phyloP scores from a whole-genome alignment of 2,888 invertebrate genomes.

The Brachylomia viminalis region DNA sequence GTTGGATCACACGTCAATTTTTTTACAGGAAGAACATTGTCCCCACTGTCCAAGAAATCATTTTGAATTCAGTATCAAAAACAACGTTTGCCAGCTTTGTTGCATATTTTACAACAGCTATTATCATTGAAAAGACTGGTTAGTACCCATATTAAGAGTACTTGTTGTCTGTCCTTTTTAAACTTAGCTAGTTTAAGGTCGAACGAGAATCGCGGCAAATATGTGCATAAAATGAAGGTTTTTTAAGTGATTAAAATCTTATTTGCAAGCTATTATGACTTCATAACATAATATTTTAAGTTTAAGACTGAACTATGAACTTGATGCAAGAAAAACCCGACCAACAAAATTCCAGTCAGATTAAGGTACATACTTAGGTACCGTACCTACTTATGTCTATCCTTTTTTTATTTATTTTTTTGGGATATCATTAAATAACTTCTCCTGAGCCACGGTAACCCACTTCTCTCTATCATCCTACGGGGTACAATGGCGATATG shows the following conservation, averaged over 20 bases:
- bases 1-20: neutral
- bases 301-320: neutral
- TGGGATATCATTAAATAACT: too few relatives aligned
- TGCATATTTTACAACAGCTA: neutral
- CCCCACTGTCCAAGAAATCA: too few relatives aligned
- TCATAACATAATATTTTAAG: neutral
- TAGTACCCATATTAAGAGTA: constrained; percentile 6
- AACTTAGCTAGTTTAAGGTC: constrained; percentile 30
- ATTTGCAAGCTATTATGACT: constrained; percentile 1
- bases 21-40: too few relatives aligned
- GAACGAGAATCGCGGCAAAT: constrained; percentile 13
- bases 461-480: too few relatives aligned
- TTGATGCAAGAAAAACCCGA: neutral
- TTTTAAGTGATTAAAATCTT: neutral
- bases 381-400: too few relatives aligned
- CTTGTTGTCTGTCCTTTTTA: neutral
- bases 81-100: neutral
- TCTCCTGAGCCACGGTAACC: too few relatives aligned
- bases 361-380: too few relatives aligned
- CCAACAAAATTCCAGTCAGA: too few relatives aligned
- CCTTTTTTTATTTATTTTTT: too few relatives aligned
- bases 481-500: too few relatives aligned
- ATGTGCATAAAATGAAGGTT: constrained; percentile 16
- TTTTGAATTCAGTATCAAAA: neutral
- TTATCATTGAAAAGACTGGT: constrained; percentile 25